phyloP scores from a whole-genome alignment of 2,888 invertebrate genomes.

The Eubasilissa splendida region DNA sequence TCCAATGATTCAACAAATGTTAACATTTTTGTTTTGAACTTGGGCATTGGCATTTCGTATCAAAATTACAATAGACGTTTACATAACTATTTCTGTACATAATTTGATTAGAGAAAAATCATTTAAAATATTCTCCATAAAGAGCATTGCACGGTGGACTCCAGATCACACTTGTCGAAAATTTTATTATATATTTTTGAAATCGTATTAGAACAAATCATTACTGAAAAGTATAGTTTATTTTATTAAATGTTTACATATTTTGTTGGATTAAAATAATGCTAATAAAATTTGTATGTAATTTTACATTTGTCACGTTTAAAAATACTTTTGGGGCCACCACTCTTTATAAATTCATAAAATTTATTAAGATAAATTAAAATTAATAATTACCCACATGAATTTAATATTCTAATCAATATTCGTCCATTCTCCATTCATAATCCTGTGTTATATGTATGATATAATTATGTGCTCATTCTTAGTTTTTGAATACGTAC shows the following conservation, averaged over 20 bases:
- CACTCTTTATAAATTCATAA: constrained; percentile 27
- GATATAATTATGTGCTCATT: background rate
- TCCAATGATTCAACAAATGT: background rate
- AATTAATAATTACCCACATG: constrained; percentile 10
- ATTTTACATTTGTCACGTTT: background rate
- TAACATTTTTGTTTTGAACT: constrained; percentile 28
- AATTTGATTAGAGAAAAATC: too few species aligned
- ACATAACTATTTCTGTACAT: too few species aligned
- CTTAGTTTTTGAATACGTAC: background rate
- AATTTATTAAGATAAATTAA: constrained; percentile 21
- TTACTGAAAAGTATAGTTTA: background rate
- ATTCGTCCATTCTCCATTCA: constrained; percentile 47
- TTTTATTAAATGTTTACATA: background rate
- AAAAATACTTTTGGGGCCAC: constrained; percentile 46
- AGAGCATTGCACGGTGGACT: too few species aligned
- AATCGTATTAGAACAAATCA: background rate
- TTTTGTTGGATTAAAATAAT: background rate
- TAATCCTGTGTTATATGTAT: constrained; percentile 12
- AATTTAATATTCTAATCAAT: constrained; percentile 40
- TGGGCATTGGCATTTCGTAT: constrained; percentile 36
- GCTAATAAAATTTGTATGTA: background rate
- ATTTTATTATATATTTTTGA: background rate
- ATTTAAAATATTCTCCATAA: too few species aligned
- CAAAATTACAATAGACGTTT: background rate
- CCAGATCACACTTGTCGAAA: background rate